Base-by-base conservation (phyloP, 2,113 vertebrate species). In the Chloropsis hardwickii region DNA sequence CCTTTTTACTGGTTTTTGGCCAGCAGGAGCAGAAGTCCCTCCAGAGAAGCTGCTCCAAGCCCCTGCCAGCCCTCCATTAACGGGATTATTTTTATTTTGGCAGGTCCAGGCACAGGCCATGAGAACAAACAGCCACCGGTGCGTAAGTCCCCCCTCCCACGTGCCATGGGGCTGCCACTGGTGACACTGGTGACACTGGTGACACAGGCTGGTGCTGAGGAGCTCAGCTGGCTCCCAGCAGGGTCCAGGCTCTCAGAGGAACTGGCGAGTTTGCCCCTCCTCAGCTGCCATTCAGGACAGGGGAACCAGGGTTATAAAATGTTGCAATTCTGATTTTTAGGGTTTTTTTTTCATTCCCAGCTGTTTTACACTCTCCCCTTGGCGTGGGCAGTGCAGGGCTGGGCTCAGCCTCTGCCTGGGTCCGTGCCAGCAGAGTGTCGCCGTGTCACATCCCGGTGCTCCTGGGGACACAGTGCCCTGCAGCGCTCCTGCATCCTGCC, bases 391-490 rank as follows among this genome's bases (percentile, higher is more conserved):
- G 10, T 0, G 15, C 66, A 18, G 61, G 14, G 44, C 71, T 21
- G 51, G 1, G 45, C 51, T 69, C 5, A 3, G 48, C 2, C 66
- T 19, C 45, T 5, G 7, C 15, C 17, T 2, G 28, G 45, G 9
- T 17, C 29, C 0, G 3, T 42, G 35, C 31, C 40, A 40, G 11
- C 48, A 4, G 51, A 19, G 64, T 44, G 66, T 1, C 5, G 5
- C n/a, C 6, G 19, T 35, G 23, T 3, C 23, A 5, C 40, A 15
- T 40, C 4, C 8, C 37, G 1, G 0, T 1, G 40, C 29, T 24
- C 18, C 4, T 40, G 69, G 42, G 82, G 24, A 29, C 60, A n/a
- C 60, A 2, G n/a, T 47, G 29, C 50, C 40, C 58, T 6, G 5
- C 10, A 37, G 37, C 37, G 19, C 6, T 14, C 45, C 80, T 62